Evolutionary conservation across 2,113 vertebrate genomes (phyloP).

Genomic region (Prinia subflava): DNA sequence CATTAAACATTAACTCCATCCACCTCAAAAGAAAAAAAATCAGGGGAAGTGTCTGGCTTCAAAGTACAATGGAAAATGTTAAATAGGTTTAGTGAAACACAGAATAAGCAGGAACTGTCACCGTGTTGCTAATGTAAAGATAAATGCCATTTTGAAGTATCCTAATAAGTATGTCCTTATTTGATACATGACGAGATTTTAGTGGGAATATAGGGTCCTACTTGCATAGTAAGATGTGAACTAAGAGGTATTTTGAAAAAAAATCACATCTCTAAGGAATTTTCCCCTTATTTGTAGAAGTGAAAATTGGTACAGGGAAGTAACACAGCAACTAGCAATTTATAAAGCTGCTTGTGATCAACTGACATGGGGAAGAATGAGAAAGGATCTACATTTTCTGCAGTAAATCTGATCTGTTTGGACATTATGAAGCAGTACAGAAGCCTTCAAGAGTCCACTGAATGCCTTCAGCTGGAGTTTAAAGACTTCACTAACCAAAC

Average conservation of each 20-base stretch:
- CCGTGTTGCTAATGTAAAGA: not conserved
- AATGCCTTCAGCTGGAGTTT: not conserved
- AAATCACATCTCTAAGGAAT: not conserved
- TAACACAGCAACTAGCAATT: not conserved
- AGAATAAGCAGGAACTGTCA: not conserved
- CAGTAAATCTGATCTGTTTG: not conserved
- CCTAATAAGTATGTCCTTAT: not conserved
- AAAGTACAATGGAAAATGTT: not conserved
- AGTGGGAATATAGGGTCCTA: not conserved
- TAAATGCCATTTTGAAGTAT: not conserved
- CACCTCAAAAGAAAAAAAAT: not conserved
- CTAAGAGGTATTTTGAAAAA: not conserved
- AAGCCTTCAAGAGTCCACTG: not conserved
- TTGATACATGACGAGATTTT: not conserved
- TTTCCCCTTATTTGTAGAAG: not conserved
- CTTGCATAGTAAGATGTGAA: not conserved
- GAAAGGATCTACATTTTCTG: not conserved
- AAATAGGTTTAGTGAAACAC: not conserved
- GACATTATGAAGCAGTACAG: not conserved
- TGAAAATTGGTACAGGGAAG: not conserved
- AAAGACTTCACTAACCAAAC: not conserved
- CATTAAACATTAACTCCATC: conserved; percentile 29
- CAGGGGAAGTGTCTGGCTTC: not conserved
- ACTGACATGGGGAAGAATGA: not conserved
- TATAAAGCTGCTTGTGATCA: not conserved